These are phyloP conservation scores for Ichneumoninae sp. DNA, from an alignment of 2,888 invertebrate species.

Conservation along the genomic window DNA sequence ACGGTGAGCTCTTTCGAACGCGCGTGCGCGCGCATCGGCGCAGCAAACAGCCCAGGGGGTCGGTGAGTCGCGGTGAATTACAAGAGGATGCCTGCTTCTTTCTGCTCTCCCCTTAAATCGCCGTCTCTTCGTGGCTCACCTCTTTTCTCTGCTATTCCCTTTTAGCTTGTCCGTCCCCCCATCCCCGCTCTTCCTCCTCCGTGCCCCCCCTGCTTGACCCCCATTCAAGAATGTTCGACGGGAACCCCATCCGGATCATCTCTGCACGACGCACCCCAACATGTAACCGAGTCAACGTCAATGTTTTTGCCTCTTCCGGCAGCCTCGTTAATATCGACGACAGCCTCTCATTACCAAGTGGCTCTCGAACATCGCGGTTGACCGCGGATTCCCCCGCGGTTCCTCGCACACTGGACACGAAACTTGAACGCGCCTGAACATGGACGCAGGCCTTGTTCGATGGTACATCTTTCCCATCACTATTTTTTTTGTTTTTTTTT, in stretches of 20 bases:
- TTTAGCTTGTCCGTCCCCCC: constrained; percentile 8
- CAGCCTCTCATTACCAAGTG: constrained; percentile 50
- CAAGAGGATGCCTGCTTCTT: constrained; percentile 51
- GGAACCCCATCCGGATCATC: constrained; percentile 13
- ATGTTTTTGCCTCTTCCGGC: constrained; percentile 49
- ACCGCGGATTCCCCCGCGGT: neutral
- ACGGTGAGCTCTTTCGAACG: constrained; percentile 43
- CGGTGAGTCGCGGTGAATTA: constrained; percentile 58
- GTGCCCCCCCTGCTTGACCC: neutral
- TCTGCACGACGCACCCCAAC: neutral
- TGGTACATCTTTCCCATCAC: neutral
- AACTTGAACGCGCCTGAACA: too few relatives aligned
- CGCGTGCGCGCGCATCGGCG: constrained; percentile 14
- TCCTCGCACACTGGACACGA: neutral
- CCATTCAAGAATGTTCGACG: constrained; percentile 16
- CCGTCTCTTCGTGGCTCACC: constrained; percentile 17
- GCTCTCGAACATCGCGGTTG: neutral
- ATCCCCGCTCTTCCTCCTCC: neutral
- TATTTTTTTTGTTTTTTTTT: neutral
- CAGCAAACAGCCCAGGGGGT: constrained; percentile 40
- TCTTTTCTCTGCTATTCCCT: constrained; percentile 6
- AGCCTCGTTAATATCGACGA: constrained; percentile 58
- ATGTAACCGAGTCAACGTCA: constrained; percentile 14
- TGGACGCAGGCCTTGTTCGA: neutral
- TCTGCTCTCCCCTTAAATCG: constrained; percentile 24